These are phyloP conservation scores for Leptothorax acervorum DNA, from an alignment of 2,888 invertebrate species.

Conservation along the genomic window DNA sequence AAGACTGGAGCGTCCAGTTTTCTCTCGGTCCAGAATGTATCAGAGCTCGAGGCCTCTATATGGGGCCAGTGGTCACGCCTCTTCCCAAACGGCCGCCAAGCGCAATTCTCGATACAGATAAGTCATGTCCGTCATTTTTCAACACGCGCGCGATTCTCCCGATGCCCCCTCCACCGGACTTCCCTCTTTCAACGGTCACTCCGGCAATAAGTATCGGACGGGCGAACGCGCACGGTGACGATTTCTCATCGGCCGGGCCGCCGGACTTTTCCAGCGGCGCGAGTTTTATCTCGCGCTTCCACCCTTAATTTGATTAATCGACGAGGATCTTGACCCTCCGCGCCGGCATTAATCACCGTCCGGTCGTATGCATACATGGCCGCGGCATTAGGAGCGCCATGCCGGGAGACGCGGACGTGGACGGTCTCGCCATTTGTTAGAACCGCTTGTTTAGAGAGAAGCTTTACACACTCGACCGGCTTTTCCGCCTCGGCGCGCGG, in stretches of 20 bases:
- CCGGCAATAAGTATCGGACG: constrained; percentile 45
- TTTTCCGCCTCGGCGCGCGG: constrained; percentile 74
- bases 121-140: constrained; percentile 84
- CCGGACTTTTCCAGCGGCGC: constrained; percentile 82
- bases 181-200: constrained; percentile 78
- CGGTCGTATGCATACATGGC: constrained; percentile 84
- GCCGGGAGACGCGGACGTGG: constrained; percentile 61
- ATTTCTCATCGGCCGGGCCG: constrained; percentile 59
- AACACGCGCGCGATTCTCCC: constrained; percentile 57
- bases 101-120: constrained; percentile 83
- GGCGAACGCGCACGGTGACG: constrained; percentile 56
- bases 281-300: constrained; percentile 84
- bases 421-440: constrained; percentile 83
- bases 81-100: constrained; percentile 71
- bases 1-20: constrained; percentile 72
- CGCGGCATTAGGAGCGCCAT: constrained; percentile 77
- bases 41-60: background rate
- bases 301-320: constrained; percentile 86
- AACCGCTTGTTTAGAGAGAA: constrained; percentile 84
- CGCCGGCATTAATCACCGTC: constrained; percentile 83
- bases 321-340: constrained; percentile 82
- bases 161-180: background rate
- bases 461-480: constrained; percentile 83
- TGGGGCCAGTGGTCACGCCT: constrained; percentile 78
- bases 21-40: constrained; percentile 44